Evolutionary conservation across 2,797 vertebrate species (phyloP), one percentile per base, ranked within the genome.

Genomic region (Myripristis murdjan): DNA sequence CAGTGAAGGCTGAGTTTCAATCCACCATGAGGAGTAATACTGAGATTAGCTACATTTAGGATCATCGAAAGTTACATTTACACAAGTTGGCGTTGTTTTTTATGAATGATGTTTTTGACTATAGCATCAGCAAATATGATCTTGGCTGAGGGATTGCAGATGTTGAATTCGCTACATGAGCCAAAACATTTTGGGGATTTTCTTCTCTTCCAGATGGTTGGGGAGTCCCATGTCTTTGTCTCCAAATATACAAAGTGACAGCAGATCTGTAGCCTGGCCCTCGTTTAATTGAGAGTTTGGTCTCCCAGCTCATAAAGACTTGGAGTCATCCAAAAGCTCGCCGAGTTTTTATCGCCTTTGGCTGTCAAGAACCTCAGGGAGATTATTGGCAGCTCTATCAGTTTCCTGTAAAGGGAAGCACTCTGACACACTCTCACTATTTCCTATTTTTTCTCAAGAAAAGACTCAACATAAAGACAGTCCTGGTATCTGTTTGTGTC

Each of bases 201-300:
- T 28, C 71, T 71, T 81, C 66, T 53, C 83, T 88, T 91, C 84
- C 90, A 89, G 90, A 90, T 89, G 87, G 77, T 6, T 59, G 35
- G 22, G 74, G 75, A 87, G 70, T 77, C 85, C 78, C 58, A 0
- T 9, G 83, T 55, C 70, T 62, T 85, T 0, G 0, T 47, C n/a
- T 33, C 37, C 53, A 84, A 84, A 79, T 75, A 77, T 79, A 75
- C 69, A 77, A 57, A 64, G 56, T 58, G 77, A 81, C 76, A 82
- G 76, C 24, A 5, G 69, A 61, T 79, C 11, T 63, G 47, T 64
- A 53, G 72, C 41, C 18, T 72, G 33, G 73, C 61, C 60, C 67
- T 79, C 58, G 44, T 82, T 82, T 87, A 85, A 90, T 81, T 77
- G 55, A 28, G 53, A 66, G 75, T 81, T 18, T 82, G 54, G 85